Evolutionary conservation across 1,140 invertebrate species (phyloP), one percentile per base, ranked within the genome.

Genomic region (Scaptomyza pallida): DNA sequence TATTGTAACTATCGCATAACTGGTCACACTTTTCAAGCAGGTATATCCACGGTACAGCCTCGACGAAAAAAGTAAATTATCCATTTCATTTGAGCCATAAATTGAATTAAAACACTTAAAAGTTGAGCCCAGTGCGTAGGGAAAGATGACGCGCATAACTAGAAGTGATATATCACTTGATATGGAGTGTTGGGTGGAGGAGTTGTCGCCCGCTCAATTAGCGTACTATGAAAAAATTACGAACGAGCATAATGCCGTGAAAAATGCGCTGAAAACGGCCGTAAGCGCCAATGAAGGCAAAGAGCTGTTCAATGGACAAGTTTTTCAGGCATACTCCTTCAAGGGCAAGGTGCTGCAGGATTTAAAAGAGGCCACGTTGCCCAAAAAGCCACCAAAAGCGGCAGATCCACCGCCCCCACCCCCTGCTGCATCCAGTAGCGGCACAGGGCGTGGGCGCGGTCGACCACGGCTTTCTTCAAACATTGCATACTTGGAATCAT

Each of bases 121-220:
- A 51, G 2, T 12, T 30, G 60, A 45, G 48, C 43, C 13, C 41
- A 75, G 67, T 79, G 60, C 65, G 74, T 59, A 62, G 68, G 60
- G 37, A 51, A 79, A 60, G 19, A 88, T 88, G 82, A 89, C 90
- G 86, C 82, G 86, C 57, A 78, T 90, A 40, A 85, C 89, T 30
- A 81, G 73, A 75, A 90, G 79, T 77, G 89, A 91, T 63, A 89
- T 91, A 50, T 81, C 75, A 23, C 82, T 95, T 15, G 94, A 94
- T 68, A 91, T 95, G 74, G 94, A 95, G 51, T 95, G 94, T 70
- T 92, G 92, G 89, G 94, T 95, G 48, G 95, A 95, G 43, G 94
- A 95, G 43, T 89, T 95, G 0, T 94, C 93, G 4, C 93, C 94
- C 56, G 92, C 91, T 5, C 95, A 95, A 78, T 78, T 93, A 10